These are phyloP conservation scores for Hylyphantes graminicola DNA, from an alignment of 1,140 invertebrate genomes.

Conservation along the genomic window DNA sequence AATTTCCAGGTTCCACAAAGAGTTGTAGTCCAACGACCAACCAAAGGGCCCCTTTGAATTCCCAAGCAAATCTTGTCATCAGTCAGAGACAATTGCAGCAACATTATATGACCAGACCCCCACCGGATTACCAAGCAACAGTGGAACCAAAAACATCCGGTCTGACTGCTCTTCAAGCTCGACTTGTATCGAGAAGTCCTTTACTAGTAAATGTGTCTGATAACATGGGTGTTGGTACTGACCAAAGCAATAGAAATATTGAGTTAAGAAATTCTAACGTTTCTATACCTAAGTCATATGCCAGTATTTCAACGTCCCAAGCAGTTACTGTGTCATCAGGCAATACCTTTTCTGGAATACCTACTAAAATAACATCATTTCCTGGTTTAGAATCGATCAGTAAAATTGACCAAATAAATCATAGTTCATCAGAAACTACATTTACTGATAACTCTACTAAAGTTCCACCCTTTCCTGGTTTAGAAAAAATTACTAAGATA, in stretches of 20 bases:
- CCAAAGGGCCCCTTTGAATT: conserved; percentile 5
- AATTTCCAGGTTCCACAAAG: conserved; percentile 13
- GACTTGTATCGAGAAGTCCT: conserved; percentile 1
- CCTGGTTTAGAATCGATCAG: not conserved
- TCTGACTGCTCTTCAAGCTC: not conserved
- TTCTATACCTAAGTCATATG: conserved; percentile 22
- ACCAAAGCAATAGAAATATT: conserved; percentile 17
- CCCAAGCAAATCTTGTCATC: conserved; percentile 8
- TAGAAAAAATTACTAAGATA: too few relatives aligned
- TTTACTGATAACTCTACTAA: too few relatives aligned
- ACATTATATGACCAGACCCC: conserved; percentile 30
- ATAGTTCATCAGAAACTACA: too few relatives aligned
- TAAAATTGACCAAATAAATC: too few relatives aligned
- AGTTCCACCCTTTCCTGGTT: too few relatives aligned
- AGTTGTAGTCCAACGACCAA: conserved; percentile 18
- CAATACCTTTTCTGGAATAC: conserved; percentile 11
- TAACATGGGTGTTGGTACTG: not conserved
- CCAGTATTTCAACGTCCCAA: not conserved
- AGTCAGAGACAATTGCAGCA: conserved; percentile 22
- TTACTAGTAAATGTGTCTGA: conserved; percentile 28
- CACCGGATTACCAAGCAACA: conserved; percentile 47
- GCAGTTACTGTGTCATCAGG: conserved; percentile 3
- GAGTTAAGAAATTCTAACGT: not conserved
- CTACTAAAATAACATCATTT: conserved; percentile 1
- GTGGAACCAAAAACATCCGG: conserved; percentile 12